Conservation (phyloP, 2,113 vertebrate species). For the Plestiodon gilberti region DNA sequence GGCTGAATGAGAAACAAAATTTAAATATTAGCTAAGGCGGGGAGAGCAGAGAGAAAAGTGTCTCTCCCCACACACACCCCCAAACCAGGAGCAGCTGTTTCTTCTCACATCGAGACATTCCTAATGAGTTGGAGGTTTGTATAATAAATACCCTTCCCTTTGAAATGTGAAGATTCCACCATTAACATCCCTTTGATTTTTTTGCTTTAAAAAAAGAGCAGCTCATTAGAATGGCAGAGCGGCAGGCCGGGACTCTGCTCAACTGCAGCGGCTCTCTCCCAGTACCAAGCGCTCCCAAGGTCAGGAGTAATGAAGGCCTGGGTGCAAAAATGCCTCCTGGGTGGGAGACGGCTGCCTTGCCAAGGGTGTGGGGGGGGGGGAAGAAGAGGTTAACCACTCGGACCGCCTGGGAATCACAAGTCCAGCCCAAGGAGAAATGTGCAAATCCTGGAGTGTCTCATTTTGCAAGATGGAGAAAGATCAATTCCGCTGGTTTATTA, state of each 20-base stretch:
- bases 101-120: constrained; percentile 66
- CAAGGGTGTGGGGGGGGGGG: background rate
- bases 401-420: background rate
- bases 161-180: constrained; percentile 75
- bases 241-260: constrained; percentile 37
- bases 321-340: rapidly evolving
- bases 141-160: constrained; percentile 72
- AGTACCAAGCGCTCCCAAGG: constrained; percentile 37
- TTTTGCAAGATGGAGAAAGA: background rate
- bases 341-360: background rate
- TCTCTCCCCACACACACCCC: constrained; percentile 31
- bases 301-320: constrained; percentile 19
- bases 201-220: constrained; percentile 4
- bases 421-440: rapidly evolving
- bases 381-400: background rate
- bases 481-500: background rate
- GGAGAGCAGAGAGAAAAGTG: constrained; percentile 30
- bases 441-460: background rate
- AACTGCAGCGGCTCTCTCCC: constrained; percentile 54
- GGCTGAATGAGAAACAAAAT: constrained; percentile 16
- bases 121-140: constrained; percentile 74
- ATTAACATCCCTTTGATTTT: constrained; percentile 73
- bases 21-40: constrained; percentile 37
- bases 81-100: constrained; percentile 67
- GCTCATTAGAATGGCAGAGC: constrained; percentile 68